phyloP scores from a whole-genome alignment of 1,140 invertebrate species.

The Oncopeltus fasciatus region DNA sequence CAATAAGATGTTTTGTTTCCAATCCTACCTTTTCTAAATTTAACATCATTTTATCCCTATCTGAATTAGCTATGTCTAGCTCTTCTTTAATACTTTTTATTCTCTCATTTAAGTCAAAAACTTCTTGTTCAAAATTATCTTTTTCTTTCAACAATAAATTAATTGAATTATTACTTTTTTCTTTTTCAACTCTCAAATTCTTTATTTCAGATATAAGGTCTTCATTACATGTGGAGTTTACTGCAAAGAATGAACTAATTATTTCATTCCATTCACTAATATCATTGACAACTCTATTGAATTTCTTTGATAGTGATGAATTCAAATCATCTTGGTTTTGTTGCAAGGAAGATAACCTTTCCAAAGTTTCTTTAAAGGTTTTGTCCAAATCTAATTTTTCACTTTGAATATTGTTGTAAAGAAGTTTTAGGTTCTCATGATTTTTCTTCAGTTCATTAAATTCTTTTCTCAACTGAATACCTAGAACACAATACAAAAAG shows the following conservation, averaged over 20 bases:
- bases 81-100: conserved; percentile 23
- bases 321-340: background rate
- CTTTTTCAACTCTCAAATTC: background rate
- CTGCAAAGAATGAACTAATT: background rate
- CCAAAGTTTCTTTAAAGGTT: background rate
- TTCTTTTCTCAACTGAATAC: conserved; percentile 11
- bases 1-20: conserved; percentile 20
- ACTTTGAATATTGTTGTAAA: conserved; percentile 14
- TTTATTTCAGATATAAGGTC: background rate
- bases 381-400: conserved; percentile 16
- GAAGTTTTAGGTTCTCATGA: conserved; percentile 15
- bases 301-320: background rate
- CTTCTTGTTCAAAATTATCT: conserved; percentile 14
- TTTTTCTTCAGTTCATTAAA: conserved; percentile 16
- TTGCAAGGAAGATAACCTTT: conserved; percentile 2
- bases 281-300: background rate
- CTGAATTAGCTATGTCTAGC: conserved; percentile 18
- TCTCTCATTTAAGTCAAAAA: conserved; percentile 11
- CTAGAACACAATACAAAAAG: conserved; percentile 2
- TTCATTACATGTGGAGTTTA: background rate
- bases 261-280: background rate
- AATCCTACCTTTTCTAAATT: conserved; percentile 18
- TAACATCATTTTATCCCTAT: conserved; percentile 15
- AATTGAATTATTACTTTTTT: background rate
- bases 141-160: conserved; percentile 2